A percentile compares a stretch with the other conserved stretches of the same genome.
Conservation (phyloP, 2,888 invertebrate genomes). For the Epinotia ramella region DNA sequence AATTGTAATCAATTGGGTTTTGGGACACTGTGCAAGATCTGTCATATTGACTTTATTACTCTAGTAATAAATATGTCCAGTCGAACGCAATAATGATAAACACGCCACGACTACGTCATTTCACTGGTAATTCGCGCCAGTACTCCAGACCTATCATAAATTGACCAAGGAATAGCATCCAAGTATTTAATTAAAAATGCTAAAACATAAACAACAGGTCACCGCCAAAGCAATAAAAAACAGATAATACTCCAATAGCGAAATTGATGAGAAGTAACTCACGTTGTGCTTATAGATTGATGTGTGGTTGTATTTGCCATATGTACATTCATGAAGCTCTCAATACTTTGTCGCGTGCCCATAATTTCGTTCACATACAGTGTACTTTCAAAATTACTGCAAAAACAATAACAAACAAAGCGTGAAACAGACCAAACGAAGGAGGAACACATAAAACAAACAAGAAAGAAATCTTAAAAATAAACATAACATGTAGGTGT, state of each 20-base stretch:
- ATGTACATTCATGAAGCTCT: constrained; percentile 82
- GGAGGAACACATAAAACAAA: constrained; percentile 47
- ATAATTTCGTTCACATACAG: constrained; percentile 80
- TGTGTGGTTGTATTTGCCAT: constrained; percentile 78
- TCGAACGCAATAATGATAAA: no score
- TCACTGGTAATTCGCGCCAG: no score
- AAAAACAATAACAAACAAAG: constrained; percentile 78
- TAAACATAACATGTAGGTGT: constrained; percentile 38
- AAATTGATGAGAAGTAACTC: constrained; percentile 65
- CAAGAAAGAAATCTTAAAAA: constrained; percentile 48
- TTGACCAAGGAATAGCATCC: not conserved
- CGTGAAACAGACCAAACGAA: constrained; percentile 57
- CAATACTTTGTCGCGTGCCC: constrained; percentile 80
- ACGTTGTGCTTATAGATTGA: constrained; percentile 71
- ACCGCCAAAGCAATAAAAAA: constrained; percentile 40
- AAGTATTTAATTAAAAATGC: not conserved
- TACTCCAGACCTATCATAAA: not conserved
- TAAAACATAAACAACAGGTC: constrained; percentile 34
- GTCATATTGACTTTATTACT: not conserved
- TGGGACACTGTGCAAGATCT: no score
- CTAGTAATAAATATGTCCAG: no score
- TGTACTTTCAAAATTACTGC: constrained; percentile 84
- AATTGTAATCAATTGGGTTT: no score
- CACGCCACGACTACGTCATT: no score
- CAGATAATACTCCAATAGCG: constrained; percentile 43